Conservation (phyloP, 2,113 vertebrate genomes). For the Syngnathus typhle region DNA sequence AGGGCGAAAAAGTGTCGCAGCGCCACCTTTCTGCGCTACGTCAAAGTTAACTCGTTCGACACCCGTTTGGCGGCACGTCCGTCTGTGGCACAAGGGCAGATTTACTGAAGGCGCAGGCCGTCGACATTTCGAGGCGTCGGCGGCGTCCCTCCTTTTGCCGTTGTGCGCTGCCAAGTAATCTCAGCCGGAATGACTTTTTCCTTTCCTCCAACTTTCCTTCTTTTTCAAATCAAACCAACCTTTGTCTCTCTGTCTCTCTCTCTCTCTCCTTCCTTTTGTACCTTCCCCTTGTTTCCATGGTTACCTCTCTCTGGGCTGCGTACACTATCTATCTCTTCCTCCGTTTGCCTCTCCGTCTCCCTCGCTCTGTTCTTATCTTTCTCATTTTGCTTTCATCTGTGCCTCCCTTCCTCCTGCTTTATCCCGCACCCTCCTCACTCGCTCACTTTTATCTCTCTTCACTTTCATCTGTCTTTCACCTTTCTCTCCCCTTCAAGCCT, state of each 20-base stretch:
- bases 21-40: too few relatives aligned
- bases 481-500: conserved; percentile 81
- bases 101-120: not conserved
- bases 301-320: conserved; percentile 76
- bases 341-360: conserved; percentile 76
- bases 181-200: conserved; percentile 74
- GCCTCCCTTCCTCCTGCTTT: conserved; percentile 79
- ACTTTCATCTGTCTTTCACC: conserved; percentile 84
- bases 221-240: conserved; percentile 74
- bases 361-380: conserved; percentile 82
- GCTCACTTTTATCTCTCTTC: conserved; percentile 74
- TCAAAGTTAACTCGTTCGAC: too few relatives aligned
- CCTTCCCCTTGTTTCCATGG: conserved; percentile 81
- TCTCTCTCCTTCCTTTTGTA: conserved; percentile 81
- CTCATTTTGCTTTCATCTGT: conserved; percentile 82
- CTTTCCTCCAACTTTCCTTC: conserved; percentile 76
- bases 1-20: too few relatives aligned
- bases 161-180: conserved; percentile 68
- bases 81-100: too few relatives aligned
- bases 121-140: conserved; percentile 40
- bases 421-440: conserved; percentile 79
- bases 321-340: conserved; percentile 80
- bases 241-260: conserved; percentile 71
- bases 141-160: conserved; percentile 54
- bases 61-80: too few relatives aligned